These are phyloP conservation scores for Piliocolobus tephrosceles DNA, from an alignment of 2,113 vertebrate genomes.

Conservation along the genomic window DNA sequence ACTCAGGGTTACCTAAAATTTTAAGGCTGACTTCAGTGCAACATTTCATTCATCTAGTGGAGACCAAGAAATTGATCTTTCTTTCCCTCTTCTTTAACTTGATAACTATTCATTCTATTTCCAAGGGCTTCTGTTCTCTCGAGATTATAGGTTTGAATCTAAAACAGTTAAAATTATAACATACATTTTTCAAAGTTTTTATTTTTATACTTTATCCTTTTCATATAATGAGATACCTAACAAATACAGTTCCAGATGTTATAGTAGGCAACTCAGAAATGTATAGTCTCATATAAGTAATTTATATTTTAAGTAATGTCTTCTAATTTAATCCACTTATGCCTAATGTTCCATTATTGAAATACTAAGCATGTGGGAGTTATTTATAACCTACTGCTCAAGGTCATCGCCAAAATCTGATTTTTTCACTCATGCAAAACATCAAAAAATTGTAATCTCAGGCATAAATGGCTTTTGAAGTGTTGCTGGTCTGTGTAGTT, in stretches of 20 bases:
- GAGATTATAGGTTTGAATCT: background rate
- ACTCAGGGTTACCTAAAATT: background rate
- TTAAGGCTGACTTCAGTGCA: background rate
- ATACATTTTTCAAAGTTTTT: background rate
- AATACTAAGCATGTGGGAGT: too few species aligned
- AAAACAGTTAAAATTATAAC: background rate
- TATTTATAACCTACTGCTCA: too few species aligned
- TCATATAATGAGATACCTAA: background rate
- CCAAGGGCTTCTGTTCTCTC: background rate
- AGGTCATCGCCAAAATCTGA: too few species aligned
- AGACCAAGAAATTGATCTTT: background rate
- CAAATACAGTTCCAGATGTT: background rate
- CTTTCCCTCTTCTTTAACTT: background rate
- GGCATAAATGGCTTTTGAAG: background rate
- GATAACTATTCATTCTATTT: background rate
- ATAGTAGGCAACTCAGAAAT: background rate
- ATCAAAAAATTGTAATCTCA: too few species aligned
- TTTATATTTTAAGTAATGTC: background rate
- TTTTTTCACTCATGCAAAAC: too few species aligned
- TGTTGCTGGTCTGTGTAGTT: background rate
- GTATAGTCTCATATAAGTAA: background rate
- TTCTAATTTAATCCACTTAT: background rate
- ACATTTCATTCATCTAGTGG: background rate
- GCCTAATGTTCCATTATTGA: too few species aligned
- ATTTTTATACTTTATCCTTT: background rate